These are phyloP conservation scores for Dufourea novaeangliae DNA, from an alignment of 1,140 invertebrate genomes.

Conservation along the genomic window DNA sequence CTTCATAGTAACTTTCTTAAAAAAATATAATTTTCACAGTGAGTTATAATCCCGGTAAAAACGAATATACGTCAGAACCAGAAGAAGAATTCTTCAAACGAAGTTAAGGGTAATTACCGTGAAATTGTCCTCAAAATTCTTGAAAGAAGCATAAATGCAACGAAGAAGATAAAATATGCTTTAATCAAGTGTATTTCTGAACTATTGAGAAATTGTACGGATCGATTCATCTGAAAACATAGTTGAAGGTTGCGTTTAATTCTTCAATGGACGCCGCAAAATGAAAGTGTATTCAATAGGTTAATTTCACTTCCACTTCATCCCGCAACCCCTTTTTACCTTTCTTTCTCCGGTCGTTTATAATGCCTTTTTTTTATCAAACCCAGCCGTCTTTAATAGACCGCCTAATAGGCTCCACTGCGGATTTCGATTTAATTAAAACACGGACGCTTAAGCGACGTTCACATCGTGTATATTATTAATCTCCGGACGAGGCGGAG, in stretches of 20 bases:
- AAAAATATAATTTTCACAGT: too few species aligned
- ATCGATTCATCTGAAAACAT: neutral
- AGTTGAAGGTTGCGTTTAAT: neutral
- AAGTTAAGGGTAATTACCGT: too few species aligned
- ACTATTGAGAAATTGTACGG: too few species aligned
- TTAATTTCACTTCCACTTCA: neutral
- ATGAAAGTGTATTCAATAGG: neutral
- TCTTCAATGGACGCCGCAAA: neutral
- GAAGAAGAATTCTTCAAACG: too few species aligned
- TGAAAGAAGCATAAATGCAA: too few species aligned
- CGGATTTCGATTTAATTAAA: slow-evolving; percentile 63
- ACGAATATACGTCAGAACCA: too few species aligned
- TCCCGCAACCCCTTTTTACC: neutral
- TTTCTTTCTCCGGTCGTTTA: neutral
- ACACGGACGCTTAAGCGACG: slow-evolving; percentile 39
- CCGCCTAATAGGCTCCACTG: slow-evolving; percentile 15
- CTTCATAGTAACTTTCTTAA: too few species aligned
- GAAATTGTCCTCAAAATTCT: too few species aligned
- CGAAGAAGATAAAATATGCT: too few species aligned
- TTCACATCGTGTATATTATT: slow-evolving; percentile 50
- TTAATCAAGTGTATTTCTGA: too few species aligned
- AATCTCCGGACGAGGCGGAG: slow-evolving; percentile 27
- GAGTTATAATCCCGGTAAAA: too few species aligned
- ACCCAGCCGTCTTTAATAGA: slow-evolving; percentile 29
- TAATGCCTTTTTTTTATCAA: slow-evolving; percentile 5